These are phyloP conservation scores for Aricia agestis DNA, from an alignment of 1,140 invertebrate genomes.

Conservation along the genomic window DNA sequence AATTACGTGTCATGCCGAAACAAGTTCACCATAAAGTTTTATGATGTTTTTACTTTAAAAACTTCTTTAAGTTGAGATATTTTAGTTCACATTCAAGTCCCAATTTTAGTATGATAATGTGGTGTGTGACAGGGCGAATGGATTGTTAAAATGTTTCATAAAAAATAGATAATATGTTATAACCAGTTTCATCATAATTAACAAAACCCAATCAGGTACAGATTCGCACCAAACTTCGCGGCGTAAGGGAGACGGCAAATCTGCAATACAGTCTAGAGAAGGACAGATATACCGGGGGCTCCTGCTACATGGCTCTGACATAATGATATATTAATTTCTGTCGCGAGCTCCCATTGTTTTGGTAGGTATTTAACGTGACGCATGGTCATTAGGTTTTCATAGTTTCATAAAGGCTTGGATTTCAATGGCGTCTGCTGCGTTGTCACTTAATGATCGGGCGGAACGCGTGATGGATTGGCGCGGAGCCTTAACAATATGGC, in stretches of 20 bases:
- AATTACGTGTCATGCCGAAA: too few relatives aligned
- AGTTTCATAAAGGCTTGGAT: constrained; percentile 69
- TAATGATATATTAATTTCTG: constrained; percentile 78
- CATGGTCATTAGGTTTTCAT: constrained; percentile 74
- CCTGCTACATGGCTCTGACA: constrained; percentile 73
- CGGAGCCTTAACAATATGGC: constrained; percentile 13
- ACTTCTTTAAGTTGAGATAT: too few relatives aligned
- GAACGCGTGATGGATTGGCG: constrained; percentile 48
- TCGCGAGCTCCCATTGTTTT: constrained; percentile 69
- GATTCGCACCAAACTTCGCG: constrained; percentile 62
- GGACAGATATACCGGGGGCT: constrained; percentile 46
- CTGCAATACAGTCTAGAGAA: constrained; percentile 28
- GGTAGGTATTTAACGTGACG: constrained; percentile 73
- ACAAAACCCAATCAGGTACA: constrained; percentile 67
- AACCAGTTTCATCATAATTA: constrained; percentile 54
- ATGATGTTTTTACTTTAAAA: too few relatives aligned
- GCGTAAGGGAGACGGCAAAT: constrained; percentile 38
- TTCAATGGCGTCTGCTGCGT: constrained; percentile 53
- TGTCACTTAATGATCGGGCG: constrained; percentile 57
- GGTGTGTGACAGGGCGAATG: too few relatives aligned
- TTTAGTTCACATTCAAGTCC: too few relatives aligned
- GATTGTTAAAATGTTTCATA: too few relatives aligned
- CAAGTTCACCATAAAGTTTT: too few relatives aligned
- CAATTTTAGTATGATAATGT: too few relatives aligned
- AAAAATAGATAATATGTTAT: background rate